Evolutionary conservation across 2,888 invertebrate species (phyloP).

Genomic region (Thalpophila matura): DNA sequence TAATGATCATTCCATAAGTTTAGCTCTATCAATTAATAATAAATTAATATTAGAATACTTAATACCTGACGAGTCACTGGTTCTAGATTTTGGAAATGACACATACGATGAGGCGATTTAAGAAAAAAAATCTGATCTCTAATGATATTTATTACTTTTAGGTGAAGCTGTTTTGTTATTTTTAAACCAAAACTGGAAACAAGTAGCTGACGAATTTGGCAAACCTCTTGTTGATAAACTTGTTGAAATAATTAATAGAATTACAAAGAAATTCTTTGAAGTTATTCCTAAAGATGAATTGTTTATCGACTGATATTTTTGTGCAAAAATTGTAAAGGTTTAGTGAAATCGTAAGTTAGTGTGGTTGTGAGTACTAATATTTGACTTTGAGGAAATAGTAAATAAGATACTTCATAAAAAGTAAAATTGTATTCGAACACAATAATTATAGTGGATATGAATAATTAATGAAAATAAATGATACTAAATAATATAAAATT

Average conservation of each 20-base stretch:
- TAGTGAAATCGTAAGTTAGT: background rate
- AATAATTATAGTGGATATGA: too few species aligned
- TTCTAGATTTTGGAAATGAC: too few species aligned
- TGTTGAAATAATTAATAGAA: constrained; percentile 58
- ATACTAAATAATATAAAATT: too few species aligned
- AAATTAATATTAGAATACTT: too few species aligned
- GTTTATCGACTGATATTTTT: constrained; percentile 38
- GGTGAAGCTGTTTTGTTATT: constrained; percentile 80
- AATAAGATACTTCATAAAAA: too few species aligned
- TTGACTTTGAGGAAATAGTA: background rate
- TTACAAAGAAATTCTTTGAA: constrained; percentile 74
- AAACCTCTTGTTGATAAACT: constrained; percentile 74
- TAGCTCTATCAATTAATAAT: too few species aligned
- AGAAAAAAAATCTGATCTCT: background rate
- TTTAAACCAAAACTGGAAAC: constrained; percentile 80
- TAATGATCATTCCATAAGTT: too few species aligned
- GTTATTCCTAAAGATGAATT: constrained; percentile 78
- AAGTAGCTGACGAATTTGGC: constrained; percentile 79
- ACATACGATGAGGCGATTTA: background rate
- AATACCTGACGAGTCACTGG: too few species aligned
- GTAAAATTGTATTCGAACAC: too few species aligned
- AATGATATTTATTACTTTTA: constrained; percentile 59
- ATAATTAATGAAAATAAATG: too few species aligned
- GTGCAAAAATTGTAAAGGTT: too few species aligned
- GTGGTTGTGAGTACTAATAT: background rate